A percentile compares a stretch with the other conserved stretches of the same genome.
Evolutionary conservation across 2,888 invertebrate species (phyloP).

Genomic region (Lasioglossum malachurum): DNA sequence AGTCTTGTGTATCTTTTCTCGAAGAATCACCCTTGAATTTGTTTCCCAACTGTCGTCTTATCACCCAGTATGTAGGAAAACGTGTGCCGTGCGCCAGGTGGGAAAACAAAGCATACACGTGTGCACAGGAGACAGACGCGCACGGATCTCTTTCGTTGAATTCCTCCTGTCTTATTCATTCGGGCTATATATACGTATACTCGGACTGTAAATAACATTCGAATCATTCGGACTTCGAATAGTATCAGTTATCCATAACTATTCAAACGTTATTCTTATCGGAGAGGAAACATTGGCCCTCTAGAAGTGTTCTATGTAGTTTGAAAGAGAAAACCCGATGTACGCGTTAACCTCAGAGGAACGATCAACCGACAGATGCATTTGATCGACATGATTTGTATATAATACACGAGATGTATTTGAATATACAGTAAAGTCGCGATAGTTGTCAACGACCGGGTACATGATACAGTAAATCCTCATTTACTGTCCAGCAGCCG

Average conservation of each 20-base stretch:
- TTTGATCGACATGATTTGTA: neutral
- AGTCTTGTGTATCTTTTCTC: neutral
- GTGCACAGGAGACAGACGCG: neutral
- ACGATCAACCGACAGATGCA: neutral
- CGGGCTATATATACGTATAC: constrained; percentile 17
- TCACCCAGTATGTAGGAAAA: neutral
- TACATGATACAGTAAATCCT: too few relatives aligned
- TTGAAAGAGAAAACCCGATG: neutral
- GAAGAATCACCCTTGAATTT: neutral
- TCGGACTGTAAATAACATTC: neutral
- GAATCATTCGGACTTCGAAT: neutral
- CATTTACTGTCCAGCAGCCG: too few relatives aligned
- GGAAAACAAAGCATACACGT: constrained; percentile 40
- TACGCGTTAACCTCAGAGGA: neutral
- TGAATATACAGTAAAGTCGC: neutral
- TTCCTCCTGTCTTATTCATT: constrained; percentile 52
- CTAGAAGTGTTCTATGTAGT: neutral
- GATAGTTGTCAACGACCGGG: too few relatives aligned
- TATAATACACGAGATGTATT: neutral
- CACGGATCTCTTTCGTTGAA: constrained; percentile 29
- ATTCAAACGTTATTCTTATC: neutral
- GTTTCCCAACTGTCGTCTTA: neutral
- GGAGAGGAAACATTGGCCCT: neutral
- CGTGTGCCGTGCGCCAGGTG: constrained; percentile 20
- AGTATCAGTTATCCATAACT: neutral